These are phyloP conservation scores for Nansenia antarctica DNA, from an alignment of 2,113 vertebrate genomes.

Conservation along the genomic window DNA sequence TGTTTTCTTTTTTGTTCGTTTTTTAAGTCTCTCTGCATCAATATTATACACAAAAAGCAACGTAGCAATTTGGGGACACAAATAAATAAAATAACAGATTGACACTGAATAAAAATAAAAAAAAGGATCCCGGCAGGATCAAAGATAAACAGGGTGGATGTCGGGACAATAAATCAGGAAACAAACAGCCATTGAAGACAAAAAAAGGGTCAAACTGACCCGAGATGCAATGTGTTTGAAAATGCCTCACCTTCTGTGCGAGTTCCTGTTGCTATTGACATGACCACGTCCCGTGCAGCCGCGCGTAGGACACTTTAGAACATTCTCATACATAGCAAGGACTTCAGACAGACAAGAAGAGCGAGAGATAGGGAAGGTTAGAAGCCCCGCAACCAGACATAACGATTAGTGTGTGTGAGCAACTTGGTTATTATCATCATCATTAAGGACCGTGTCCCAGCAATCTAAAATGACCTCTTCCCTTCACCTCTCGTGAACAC, in stretches of 20 bases:
- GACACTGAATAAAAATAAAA: background rate
- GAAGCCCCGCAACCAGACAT: slow-evolving; percentile 73
- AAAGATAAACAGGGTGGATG: slow-evolving; percentile 8
- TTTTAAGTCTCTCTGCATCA: too few species aligned
- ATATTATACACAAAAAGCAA: background rate
- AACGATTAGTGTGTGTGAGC: slow-evolving; percentile 69
- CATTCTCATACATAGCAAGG: slow-evolving; percentile 99
- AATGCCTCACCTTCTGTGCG: slow-evolving; percentile 95
- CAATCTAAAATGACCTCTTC: slow-evolving; percentile 69
- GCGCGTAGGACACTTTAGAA: slow-evolving; percentile 99
- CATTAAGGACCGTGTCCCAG: slow-evolving; percentile 67
- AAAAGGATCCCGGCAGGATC: background rate
- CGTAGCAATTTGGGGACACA: background rate
- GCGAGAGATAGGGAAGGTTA: slow-evolving; percentile 84
- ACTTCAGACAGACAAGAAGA: slow-evolving; percentile 84
- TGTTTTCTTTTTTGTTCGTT: too few species aligned
- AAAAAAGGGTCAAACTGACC: background rate
- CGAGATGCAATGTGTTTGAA: background rate
- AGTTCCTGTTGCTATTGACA: slow-evolving; percentile 99
- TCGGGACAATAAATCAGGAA: background rate
- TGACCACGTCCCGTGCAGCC: slow-evolving; percentile 99
- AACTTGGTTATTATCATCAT: slow-evolving; percentile 72
- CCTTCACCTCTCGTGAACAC: slow-evolving; percentile 71
- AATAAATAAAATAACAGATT: background rate
- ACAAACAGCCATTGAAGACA: background rate